These are phyloP conservation scores for Deroptyus accipitrinus DNA, from an alignment of 2,113 vertebrate genomes.

Conservation along the genomic window DNA sequence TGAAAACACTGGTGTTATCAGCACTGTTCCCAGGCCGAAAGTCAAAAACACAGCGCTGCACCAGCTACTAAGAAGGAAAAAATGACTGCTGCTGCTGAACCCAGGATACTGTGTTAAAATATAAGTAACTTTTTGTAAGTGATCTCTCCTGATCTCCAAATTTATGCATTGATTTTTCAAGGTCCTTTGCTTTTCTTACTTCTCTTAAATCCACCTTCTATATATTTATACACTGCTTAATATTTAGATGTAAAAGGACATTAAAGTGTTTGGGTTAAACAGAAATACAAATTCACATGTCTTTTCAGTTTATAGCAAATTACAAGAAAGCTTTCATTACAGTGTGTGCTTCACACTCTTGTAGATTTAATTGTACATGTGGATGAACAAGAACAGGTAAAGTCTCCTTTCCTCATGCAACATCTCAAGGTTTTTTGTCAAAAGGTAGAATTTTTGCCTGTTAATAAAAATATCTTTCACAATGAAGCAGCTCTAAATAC, in stretches of 20 bases:
- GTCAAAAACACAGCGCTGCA: too few relatives aligned
- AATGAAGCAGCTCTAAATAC: not conserved
- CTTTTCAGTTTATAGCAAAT: not conserved
- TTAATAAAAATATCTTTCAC: not conserved
- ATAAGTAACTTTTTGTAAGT: not conserved
- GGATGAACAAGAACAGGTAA: not conserved
- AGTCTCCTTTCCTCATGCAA: not conserved
- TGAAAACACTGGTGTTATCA: too few relatives aligned
- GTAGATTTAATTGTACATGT: not conserved
- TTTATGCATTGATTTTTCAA: not conserved
- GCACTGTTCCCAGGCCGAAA: too few relatives aligned
- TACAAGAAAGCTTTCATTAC: not conserved
- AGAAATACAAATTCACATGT: not conserved
- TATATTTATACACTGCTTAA: not conserved
- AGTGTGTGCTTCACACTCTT: not conserved
- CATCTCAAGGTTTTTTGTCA: not conserved
- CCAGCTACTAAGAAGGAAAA: too few relatives aligned
- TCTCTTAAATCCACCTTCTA: not conserved
- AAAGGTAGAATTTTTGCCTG: not conserved
- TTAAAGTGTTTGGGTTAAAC: not conserved
- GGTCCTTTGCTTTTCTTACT: not conserved
- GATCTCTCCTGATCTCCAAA: not conserved
- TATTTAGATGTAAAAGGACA: not conserved
- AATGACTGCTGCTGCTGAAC: too few relatives aligned
- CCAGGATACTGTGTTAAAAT: not conserved